Evolutionary conservation across 2,797 vertebrate genomes (phyloP), one percentile per base, ranked within the genome.

Genomic region (Lepus oiostolus): DNA sequence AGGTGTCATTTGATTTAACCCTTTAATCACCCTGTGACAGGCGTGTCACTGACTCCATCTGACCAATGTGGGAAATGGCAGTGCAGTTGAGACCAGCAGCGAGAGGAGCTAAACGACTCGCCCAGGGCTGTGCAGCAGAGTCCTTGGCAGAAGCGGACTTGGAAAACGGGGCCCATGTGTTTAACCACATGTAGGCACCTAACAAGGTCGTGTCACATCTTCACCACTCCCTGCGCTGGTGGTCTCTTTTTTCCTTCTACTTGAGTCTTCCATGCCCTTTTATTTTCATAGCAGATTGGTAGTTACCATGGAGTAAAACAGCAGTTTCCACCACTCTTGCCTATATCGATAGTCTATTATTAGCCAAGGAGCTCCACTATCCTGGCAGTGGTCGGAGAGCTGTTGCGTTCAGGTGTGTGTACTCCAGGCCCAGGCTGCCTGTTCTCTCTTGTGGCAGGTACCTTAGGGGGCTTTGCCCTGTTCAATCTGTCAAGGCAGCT

Each of bases 101-200:
- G 7, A 70, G 26, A 65, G 19, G 38, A 88, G 28, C 32, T 13
- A 47, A 84, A 21, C 2, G 0, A 4, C 24, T 32, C 54, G 38
- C 38, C n/a, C 0, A 21, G 52, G 83, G 72, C 50, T 16, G 2
- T 1, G 12, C 6, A 22, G 19, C 35, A 5, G 52, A 84, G 68
- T 71, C 47, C 58, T 21, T 38, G 58, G 26, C 58, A 77, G 86
- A 74, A 35, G 28, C 60, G 54, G 68, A 81, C 84, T 94, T 90
- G 79, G 95, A 94, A 93, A 88, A 89, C 74, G 38, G 75, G 93
- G 17, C 84, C 38, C 14, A 0, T 30, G 0, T 1, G 35, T 96
- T 93, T 83, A 88, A 32, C n/a, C 28, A 22, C 19, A 4, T 12
- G 2, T 11, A 71, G 24, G 3, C 83, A 84, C 88, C 9, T 8